phyloP scores from a whole-genome alignment of 2,888 invertebrate genomes.

The Tinea trinotella region DNA sequence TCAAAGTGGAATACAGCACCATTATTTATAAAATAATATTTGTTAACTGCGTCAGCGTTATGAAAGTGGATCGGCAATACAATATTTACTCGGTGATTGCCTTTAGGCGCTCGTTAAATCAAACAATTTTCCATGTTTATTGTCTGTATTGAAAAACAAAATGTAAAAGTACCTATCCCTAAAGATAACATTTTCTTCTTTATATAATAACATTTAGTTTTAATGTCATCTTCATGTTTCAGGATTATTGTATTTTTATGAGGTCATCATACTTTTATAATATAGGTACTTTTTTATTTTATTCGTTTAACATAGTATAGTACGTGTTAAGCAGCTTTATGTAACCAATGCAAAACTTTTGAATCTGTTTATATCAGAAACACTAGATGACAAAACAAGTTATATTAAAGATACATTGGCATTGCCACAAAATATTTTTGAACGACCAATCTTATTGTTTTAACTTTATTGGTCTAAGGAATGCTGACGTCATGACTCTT shows the following conservation, averaged over 20 bases:
- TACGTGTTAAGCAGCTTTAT: too few species aligned
- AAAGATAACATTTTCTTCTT: constrained; percentile 21
- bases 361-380: too few species aligned
- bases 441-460: too few species aligned
- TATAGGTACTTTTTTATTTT: too few species aligned
- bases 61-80: constrained; percentile 16
- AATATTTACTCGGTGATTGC: constrained; percentile 35
- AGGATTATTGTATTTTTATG: not conserved
- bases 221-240: not conserved
- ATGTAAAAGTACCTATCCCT: constrained; percentile 16
- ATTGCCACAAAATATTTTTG: too few species aligned
- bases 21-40: constrained; percentile 29
- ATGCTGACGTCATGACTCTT: too few species aligned
- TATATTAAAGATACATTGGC: too few species aligned
- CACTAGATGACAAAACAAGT: too few species aligned
- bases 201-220: not conserved
- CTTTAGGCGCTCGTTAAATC: constrained; percentile 34
- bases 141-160: constrained; percentile 25
- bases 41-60: constrained; percentile 15
- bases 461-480: too few species aligned
- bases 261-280: too few species aligned
- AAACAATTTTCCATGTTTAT: constrained; percentile 27
- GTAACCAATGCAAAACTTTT: too few species aligned
- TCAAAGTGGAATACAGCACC: constrained; percentile 4
- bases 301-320: too few species aligned